These are phyloP conservation scores for Menidia menidia DNA, from an alignment of 2,797 vertebrate genomes.

Conservation along the genomic window DNA sequence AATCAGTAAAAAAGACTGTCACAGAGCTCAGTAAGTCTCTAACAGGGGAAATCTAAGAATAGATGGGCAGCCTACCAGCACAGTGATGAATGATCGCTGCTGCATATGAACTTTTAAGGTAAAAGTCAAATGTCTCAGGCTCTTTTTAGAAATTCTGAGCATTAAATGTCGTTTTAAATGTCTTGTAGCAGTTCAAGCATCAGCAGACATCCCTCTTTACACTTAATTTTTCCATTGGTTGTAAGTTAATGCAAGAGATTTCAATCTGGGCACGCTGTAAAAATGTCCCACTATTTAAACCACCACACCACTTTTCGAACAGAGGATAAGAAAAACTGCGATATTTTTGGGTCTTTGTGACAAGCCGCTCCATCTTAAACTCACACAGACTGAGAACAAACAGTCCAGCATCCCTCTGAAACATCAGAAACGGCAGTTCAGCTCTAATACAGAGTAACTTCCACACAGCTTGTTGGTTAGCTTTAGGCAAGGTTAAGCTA, in stretches of 20 bases:
- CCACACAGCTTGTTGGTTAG: not conserved
- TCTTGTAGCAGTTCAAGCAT: too few relatives aligned
- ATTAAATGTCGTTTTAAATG: too few relatives aligned
- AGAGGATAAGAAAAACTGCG: not conserved
- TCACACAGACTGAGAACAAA: too few relatives aligned
- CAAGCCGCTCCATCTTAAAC: too few relatives aligned
- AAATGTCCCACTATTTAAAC: not conserved
- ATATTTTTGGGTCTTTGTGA: not conserved
- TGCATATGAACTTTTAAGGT: not conserved
- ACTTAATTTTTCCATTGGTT: too few relatives aligned
- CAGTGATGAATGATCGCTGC: not conserved
- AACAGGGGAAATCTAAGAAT: not conserved
- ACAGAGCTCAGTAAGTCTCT: not conserved
- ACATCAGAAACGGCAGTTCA: not conserved
- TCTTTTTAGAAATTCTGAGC: too few relatives aligned
- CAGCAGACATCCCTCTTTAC: too few relatives aligned
- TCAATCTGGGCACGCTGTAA: too few relatives aligned
- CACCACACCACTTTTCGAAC: not conserved
- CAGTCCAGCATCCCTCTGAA: not conserved
- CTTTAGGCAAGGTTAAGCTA: not conserved
- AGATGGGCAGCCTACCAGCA: not conserved
- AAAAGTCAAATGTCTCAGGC: too few relatives aligned
- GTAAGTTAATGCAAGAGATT: too few relatives aligned
- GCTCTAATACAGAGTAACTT: not conserved
- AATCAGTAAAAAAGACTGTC: not conserved